Evolutionary conservation across 1,140 invertebrate species (phyloP).

Genomic region (Eciton burchellii): DNA sequence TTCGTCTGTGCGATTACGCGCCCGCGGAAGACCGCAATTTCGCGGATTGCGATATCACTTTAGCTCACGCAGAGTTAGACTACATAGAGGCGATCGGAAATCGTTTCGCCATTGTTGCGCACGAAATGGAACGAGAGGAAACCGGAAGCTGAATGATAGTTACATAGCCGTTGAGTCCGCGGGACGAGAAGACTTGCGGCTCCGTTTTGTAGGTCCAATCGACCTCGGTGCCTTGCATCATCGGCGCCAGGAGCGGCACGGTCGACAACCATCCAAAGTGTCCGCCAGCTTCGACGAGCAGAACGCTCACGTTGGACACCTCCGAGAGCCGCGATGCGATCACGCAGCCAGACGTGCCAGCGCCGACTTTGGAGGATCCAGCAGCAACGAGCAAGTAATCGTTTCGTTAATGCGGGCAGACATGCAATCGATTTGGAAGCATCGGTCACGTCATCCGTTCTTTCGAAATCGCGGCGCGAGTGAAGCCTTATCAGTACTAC

Average conservation of each 20-base stretch:
- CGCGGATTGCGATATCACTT: neutral
- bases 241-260: slow-evolving; percentile 88
- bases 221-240: slow-evolving; percentile 87
- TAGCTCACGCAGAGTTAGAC: neutral
- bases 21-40: too few species aligned
- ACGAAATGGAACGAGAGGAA: neutral
- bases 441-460: neutral
- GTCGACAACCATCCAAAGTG: slow-evolving; percentile 87
- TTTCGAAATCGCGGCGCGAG: neutral
- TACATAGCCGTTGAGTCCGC: slow-evolving; percentile 87
- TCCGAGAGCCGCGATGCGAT: slow-evolving; percentile 90
- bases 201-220: slow-evolving; percentile 89
- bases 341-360: slow-evolving; percentile 92
- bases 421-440: neutral
- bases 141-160: slow-evolving; percentile 48
- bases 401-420: too few species aligned
- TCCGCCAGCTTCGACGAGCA: slow-evolving; percentile 91
- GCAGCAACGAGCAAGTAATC: neutral
- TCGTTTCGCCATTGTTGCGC: neutral
- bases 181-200: slow-evolving; percentile 88
- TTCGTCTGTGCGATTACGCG: too few species aligned
- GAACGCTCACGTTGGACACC: slow-evolving; percentile 86
- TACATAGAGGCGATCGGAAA: neutral
- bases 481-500: neutral
- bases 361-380: slow-evolving; percentile 88